Base-by-base conservation (phyloP, 2,888 invertebrate species). In the Carabus problematicus region DNA sequence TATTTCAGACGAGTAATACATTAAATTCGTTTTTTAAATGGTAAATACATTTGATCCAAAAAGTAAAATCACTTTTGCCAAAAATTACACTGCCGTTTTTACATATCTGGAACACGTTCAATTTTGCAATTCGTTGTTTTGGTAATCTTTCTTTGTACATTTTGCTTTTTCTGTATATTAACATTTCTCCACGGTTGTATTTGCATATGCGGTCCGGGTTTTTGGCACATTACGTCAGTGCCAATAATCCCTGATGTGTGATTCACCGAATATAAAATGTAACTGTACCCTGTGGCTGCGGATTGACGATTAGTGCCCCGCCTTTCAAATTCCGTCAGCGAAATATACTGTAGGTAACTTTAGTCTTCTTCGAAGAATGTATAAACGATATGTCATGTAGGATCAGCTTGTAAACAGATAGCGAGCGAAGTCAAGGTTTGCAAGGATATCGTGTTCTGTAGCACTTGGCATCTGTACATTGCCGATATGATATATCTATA, bases 131-230 rank as follows among this genome's bases (percentile, higher is more conserved):
- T 41, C 41, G 40, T 55, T 29, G 29, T 29, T 3, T 29, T 29
- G 29, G 29, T 6, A 29, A 29, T 29, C 3, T 29, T 29, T 29
- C 29, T 29, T 6, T 29, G 29, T 29, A 29, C 29, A 29, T 29
- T 29, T 55, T 29, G n/a, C 55, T 55, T 55, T 41, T 41, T 56
- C 41, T 14, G 14, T 11, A 19, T 11, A 55, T 19, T n/a, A 19
- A 40, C 56, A 56, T 40, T 56, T 56, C 16, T 56, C 40, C 56
- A 29, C 7, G 41, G 29, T 29, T 29, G 6, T 6, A 29, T 56
- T 56, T 29, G 56, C 56, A 56, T 56, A 45, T 45, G 41, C 56
- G 16, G 41, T 56, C 40, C 39, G 56, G 29, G 40, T 41, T 39
- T 12, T 9, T 18, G 19, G 39, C 56, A 40, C 56, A 29, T 14